Percentiles rank a stretch among this genome's conserved stretches.
phyloP scores from a whole-genome alignment of 1,140 invertebrate species.

The Drosophila auraria region DNA sequence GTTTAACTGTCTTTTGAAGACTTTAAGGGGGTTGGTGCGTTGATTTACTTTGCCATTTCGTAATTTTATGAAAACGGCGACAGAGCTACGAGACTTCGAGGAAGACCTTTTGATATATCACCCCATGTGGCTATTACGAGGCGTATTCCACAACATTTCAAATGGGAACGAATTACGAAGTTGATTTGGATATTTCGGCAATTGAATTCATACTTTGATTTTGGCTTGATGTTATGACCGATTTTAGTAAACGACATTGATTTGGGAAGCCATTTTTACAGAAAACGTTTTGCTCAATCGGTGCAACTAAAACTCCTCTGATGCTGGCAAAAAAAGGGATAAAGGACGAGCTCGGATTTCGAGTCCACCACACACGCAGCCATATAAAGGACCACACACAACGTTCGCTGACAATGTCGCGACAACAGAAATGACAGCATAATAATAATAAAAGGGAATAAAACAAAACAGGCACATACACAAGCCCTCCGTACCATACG shows the following conservation, averaged over 20 bases:
- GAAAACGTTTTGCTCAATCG: slow-evolving; percentile 10
- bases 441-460: slow-evolving; percentile 80
- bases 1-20: no score
- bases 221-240: background rate
- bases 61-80: no score
- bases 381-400: slow-evolving; percentile 33
- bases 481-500: slow-evolving; percentile 1
- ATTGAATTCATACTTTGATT: slow-evolving; percentile 3
- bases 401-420: slow-evolving; percentile 75
- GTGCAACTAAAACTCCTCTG: slow-evolving; percentile 37
- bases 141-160: slow-evolving; percentile 6
- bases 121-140: slow-evolving; percentile 33
- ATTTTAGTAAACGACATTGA: slow-evolving; percentile 6
- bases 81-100: background rate
- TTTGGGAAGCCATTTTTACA: slow-evolving; percentile 4
- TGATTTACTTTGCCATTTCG: no score
- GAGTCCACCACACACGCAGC: background rate
- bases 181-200: slow-evolving; percentile 45
- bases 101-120: slow-evolving; percentile 14
- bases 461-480: slow-evolving; percentile 41
- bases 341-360: slow-evolving; percentile 22
- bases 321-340: slow-evolving; percentile 13
- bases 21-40: no score
- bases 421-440: slow-evolving; percentile 80
- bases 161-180: slow-evolving; percentile 14